phyloP scores from a whole-genome alignment of 2,113 vertebrate genomes.

The Pelobates fuscus region DNA sequence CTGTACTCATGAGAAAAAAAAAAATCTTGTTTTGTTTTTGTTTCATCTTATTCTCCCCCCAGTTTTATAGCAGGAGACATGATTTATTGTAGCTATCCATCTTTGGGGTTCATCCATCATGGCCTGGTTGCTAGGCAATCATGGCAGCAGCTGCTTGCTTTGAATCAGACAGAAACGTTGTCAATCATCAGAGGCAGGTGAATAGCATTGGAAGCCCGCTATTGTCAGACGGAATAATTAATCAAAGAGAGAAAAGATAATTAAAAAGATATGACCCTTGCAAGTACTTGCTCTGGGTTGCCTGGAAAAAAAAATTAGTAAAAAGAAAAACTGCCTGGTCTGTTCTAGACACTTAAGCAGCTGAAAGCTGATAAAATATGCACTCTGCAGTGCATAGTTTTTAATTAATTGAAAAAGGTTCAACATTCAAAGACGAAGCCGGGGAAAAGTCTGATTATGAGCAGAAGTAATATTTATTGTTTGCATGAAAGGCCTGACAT shows the following conservation, averaged over 20 bases:
- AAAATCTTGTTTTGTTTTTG: constrained; percentile 87
- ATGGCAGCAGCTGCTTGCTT: constrained; percentile 99
- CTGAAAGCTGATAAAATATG: constrained; percentile 88
- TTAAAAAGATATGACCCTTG: constrained; percentile 99
- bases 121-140: constrained; percentile 98
- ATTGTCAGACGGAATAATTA: constrained; percentile 99
- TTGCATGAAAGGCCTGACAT: constrained; percentile 76
- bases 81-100: constrained; percentile 99
- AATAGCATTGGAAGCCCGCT: constrained; percentile 97
- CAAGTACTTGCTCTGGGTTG: constrained; percentile 95
- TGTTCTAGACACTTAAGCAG: constrained; percentile 85
- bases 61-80: constrained; percentile 97
- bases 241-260: constrained; percentile 99
- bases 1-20: constrained; percentile 74
- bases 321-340: constrained; percentile 72
- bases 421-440: constrained; percentile 81
- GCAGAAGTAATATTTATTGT: constrained; percentile 84
- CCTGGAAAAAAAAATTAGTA: constrained; percentile 75
- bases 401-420: constrained; percentile 94
- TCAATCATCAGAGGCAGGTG: constrained; percentile 99
- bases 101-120: constrained; percentile 99
- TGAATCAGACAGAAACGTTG: constrained; percentile 99
- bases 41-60: constrained; percentile 76
- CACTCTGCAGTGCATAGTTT: constrained; percentile 83
- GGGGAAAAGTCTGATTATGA: constrained; percentile 77